A percentile compares a stretch with the other conserved stretches of the same genome.
phyloP scores from a whole-genome alignment of 2,888 invertebrate species.

The Erebia palarica region DNA sequence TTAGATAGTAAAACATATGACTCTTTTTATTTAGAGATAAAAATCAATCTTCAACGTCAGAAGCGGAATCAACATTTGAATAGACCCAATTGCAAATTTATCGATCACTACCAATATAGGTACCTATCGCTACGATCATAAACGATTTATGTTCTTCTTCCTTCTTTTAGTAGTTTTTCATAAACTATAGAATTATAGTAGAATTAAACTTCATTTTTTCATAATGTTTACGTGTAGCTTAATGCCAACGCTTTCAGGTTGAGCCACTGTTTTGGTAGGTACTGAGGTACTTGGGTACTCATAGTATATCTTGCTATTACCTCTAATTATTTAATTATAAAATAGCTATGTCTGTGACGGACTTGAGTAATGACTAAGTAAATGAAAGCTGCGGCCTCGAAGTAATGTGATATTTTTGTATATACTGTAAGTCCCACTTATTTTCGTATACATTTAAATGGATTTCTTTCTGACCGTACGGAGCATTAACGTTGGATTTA shows the following conservation, averaged over 20 bases:
- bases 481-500: conserved; percentile 66
- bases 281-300: neutral
- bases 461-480: conserved; percentile 75
- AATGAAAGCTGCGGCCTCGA: conserved; percentile 82
- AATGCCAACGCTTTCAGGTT: too few relatives aligned
- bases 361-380: conserved; percentile 70
- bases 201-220: too few relatives aligned
- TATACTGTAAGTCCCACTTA: conserved; percentile 81
- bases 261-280: too few relatives aligned
- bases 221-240: too few relatives aligned
- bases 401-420: conserved; percentile 83
- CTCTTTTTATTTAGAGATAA: neutral
- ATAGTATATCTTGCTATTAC: neutral
- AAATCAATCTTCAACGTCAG: neutral
- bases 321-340: neutral
- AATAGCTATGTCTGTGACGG: conserved; percentile 7
- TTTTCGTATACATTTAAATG: conserved; percentile 82
- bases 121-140: too few relatives aligned
- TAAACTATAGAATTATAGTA: too few relatives aligned
- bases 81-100: neutral
- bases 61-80: neutral
- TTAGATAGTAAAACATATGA: neutral
- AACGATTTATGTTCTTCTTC: too few relatives aligned
- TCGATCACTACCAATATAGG: neutral
- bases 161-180: too few relatives aligned